Evolutionary conservation across 2,113 vertebrate species (phyloP).

Genomic region (Pavo muticus): DNA sequence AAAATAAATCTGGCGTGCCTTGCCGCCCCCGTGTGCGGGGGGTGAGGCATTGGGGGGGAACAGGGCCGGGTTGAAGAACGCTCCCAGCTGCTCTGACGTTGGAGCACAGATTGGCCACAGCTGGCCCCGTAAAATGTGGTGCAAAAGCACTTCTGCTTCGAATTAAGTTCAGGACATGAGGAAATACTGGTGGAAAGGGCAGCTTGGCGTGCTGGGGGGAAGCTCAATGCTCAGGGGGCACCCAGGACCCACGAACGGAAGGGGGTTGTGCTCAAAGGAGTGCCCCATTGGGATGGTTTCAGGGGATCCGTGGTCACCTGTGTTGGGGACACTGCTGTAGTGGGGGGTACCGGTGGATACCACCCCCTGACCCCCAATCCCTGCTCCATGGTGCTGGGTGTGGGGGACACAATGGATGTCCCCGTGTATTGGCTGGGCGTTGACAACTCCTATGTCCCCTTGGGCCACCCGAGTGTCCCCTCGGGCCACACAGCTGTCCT

Average conservation of each 20-base stretch:
- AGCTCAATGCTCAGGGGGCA: background rate
- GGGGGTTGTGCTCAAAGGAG: background rate
- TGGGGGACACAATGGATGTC: background rate
- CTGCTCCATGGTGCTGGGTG: background rate
- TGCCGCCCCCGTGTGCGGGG: slow-evolving; percentile 36
- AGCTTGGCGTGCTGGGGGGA: background rate
- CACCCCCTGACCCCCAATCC: background rate
- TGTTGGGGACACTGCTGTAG: background rate
- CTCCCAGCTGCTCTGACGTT: slow-evolving; percentile 75
- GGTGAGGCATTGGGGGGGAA: background rate
- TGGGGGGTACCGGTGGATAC: background rate
- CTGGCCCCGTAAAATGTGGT: slow-evolving; percentile 72
- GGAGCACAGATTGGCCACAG: slow-evolving; percentile 71
- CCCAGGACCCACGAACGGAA: background rate
- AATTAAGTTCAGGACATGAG: slow-evolving; percentile 61
- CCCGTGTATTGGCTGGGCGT: fast-evolving
- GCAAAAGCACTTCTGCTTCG: slow-evolving; percentile 72
- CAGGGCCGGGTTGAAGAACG: slow-evolving; percentile 29
- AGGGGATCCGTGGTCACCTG: fast-evolving
- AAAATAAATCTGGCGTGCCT: slow-evolving; percentile 67
- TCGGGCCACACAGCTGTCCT: background rate
- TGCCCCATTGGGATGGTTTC: background rate
- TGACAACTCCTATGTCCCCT: background rate
- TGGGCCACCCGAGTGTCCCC: background rate
- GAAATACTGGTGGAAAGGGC: slow-evolving; percentile 64